A percentile compares a stretch with the other conserved stretches of the same genome.
Conservation (phyloP, 2,888 invertebrate genomes). For the Polydrusus tereticollis region DNA sequence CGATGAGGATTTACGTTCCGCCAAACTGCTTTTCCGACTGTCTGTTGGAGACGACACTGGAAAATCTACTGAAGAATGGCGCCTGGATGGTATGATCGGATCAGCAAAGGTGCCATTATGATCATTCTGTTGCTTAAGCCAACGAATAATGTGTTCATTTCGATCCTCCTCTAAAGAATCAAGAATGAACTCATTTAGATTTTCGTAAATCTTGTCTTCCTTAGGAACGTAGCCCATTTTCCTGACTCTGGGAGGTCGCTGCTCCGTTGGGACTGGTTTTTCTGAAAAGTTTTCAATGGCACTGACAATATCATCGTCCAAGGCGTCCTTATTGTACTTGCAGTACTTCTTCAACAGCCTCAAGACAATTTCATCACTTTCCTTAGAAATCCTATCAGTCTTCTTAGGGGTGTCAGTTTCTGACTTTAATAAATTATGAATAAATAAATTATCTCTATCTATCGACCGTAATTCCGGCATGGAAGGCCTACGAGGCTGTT, state of each 20-base stretch:
- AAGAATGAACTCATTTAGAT: conserved; percentile 59
- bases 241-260: conserved; percentile 54
- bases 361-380: conserved; percentile 66
- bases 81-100: conserved; percentile 47
- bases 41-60: conserved; percentile 60
- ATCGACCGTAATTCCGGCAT: conserved; percentile 61
- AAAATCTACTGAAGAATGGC: conserved; percentile 57
- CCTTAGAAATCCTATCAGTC: conserved; percentile 61
- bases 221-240: conserved; percentile 63
- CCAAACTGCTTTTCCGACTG: conserved; percentile 60
- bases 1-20: conserved; percentile 58
- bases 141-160: conserved; percentile 65
- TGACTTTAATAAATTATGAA: conserved; percentile 65
- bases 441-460: conserved; percentile 64
- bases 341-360: conserved; percentile 66
- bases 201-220: conserved; percentile 65
- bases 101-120: conserved; percentile 53
- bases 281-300: conserved; percentile 61
- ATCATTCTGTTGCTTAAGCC: conserved; percentile 65
- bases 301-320: conserved; percentile 64
- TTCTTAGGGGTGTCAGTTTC: conserved; percentile 58
- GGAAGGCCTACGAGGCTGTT: conserved; percentile 59
- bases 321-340: conserved; percentile 64
- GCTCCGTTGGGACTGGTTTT: conserved; percentile 46
- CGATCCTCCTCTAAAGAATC: conserved; percentile 63